Evolutionary conservation across 2,113 vertebrate species (phyloP), one percentile per base, ranked within the genome.

Genomic region (Clinocottus analis): DNA sequence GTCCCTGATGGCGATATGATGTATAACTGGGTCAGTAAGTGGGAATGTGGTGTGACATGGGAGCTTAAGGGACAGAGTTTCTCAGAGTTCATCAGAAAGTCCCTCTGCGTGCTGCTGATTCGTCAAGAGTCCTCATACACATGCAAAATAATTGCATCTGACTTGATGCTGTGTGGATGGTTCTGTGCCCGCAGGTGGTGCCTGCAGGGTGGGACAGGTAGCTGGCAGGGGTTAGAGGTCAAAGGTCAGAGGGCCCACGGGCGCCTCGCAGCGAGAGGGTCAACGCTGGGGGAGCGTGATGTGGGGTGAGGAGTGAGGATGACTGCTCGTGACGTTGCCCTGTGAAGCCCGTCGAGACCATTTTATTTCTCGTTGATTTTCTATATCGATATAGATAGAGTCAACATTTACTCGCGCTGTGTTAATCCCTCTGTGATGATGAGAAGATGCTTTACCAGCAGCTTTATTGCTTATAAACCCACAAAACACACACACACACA

Each of bases 1-100:
- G 62, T 87, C 80, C 80, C 84, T 84, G 65, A 81, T 80, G 80
- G 77, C 78, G 80, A 5, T 59, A 79, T 80, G 81, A 88, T 89
- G 35, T 77, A 82, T 85, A 85, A 77, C 59, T 76, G 37, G 80
- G 63, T 66, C 33, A 35, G 62, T 0, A 76, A 13, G 67, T 70
- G 47, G 76, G 69, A 33, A 61, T n/a, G 66, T 19, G 12, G 83
- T 55, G 73, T 71, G 79, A 87, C 72, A 76, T 23, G 53, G 27
- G 19, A 58, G 73, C 80, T 84, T 63, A 59, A 77, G 78, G 82
- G 76, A 87, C 69, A 60, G 29, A 73, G 67, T 69, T 72, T 45
- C 83, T 85, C 29, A 64, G 35, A 79, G 47, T 66, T 83, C 64
- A 80, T 80, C 59, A 49, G 41, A 77, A 53, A 83, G 74, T 82